phyloP scores from a whole-genome alignment of 2,888 invertebrate genomes.

The Lasioglossum lativentre region DNA sequence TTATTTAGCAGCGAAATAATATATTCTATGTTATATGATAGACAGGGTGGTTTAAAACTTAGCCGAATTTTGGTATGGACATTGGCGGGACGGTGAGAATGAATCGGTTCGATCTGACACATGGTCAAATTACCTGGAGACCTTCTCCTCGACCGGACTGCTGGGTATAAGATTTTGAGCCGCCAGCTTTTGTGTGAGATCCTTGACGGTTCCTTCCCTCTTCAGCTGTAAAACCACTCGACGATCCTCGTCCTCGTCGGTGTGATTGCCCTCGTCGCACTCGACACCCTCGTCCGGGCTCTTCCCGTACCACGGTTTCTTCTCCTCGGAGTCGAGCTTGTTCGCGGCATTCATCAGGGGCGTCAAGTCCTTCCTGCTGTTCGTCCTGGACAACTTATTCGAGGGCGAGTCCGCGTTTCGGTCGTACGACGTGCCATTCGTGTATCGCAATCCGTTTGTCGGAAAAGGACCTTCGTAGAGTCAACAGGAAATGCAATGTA shows the following conservation, averaged over 20 bases:
- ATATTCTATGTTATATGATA: too few relatives aligned
- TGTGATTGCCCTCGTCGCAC: conserved; percentile 85
- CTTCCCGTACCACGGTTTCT: conserved; percentile 85
- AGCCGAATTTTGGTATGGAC: too few relatives aligned
- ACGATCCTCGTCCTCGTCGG: conserved; percentile 86
- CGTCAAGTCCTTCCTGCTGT: conserved; percentile 86
- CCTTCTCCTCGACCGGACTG: conserved; percentile 85
- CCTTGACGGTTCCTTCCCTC: conserved; percentile 94
- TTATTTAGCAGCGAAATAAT: too few relatives aligned
- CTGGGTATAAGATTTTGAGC: conserved; percentile 88
- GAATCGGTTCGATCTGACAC: not conserved
- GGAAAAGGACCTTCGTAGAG: conserved; percentile 71
- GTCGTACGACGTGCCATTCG: conserved; percentile 80
- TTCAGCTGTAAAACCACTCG: conserved; percentile 89
- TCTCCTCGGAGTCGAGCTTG: conserved; percentile 86
- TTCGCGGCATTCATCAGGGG: conserved; percentile 86
- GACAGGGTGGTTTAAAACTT: too few relatives aligned
- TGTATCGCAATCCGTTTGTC: conserved; percentile 79
- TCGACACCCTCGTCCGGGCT: conserved; percentile 87
- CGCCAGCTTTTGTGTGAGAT: conserved; percentile 93
- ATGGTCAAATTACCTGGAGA: conserved; percentile 79
- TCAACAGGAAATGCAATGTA: conserved; percentile 10
- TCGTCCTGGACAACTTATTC: conserved; percentile 81
- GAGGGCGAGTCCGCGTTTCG: conserved; percentile 80
- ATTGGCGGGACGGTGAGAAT: not conserved